Evolutionary conservation across 1,140 invertebrate genomes (phyloP).

Genomic region (Adoxophyes honmai): DNA sequence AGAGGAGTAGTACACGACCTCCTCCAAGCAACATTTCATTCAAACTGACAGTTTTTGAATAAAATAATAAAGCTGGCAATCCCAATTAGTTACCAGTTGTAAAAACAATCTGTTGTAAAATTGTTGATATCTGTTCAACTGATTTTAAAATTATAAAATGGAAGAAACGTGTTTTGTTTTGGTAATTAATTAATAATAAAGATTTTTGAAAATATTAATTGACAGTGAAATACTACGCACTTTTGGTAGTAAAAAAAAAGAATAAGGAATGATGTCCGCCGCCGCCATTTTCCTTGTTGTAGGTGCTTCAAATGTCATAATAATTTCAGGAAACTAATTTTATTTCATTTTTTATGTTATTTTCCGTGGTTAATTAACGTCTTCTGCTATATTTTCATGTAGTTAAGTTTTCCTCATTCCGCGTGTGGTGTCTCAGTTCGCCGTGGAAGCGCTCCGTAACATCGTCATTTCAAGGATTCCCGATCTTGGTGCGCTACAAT

Average conservation of each 20-base stretch:
- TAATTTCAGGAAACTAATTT: slow-evolving; percentile 69
- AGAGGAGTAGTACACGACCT: slow-evolving; percentile 37
- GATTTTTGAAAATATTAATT: neutral
- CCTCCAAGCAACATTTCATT: slow-evolving; percentile 33
- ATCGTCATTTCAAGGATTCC: slow-evolving; percentile 68
- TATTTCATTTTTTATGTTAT: slow-evolving; percentile 61
- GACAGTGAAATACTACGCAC: neutral
- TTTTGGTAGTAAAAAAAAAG: slow-evolving; percentile 2
- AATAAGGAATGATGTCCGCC: slow-evolving; percentile 24
- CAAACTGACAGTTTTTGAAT: slow-evolving; percentile 56
- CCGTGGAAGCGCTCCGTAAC: slow-evolving; percentile 19
- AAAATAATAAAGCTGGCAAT: slow-evolving; percentile 16
- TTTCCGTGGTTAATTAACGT: slow-evolving; percentile 24
- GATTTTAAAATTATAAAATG: no score
- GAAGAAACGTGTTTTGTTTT: no score
- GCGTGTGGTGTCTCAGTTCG: slow-evolving; percentile 21
- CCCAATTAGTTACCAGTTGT: neutral
- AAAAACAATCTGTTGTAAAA: neutral
- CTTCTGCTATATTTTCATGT: slow-evolving; percentile 38
- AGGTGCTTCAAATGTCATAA: slow-evolving; percentile 76
- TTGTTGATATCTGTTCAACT: no score
- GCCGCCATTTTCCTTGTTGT: slow-evolving; percentile 75
- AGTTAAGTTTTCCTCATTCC: slow-evolving; percentile 21
- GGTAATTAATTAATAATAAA: neutral
- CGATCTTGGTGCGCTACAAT: slow-evolving; percentile 60